A percentile compares a stretch with the other conserved stretches of the same genome.
These are phyloP conservation scores for Muschampia plurimacula DNA, from an alignment of 2,888 invertebrate species.

Conservation along the genomic window DNA sequence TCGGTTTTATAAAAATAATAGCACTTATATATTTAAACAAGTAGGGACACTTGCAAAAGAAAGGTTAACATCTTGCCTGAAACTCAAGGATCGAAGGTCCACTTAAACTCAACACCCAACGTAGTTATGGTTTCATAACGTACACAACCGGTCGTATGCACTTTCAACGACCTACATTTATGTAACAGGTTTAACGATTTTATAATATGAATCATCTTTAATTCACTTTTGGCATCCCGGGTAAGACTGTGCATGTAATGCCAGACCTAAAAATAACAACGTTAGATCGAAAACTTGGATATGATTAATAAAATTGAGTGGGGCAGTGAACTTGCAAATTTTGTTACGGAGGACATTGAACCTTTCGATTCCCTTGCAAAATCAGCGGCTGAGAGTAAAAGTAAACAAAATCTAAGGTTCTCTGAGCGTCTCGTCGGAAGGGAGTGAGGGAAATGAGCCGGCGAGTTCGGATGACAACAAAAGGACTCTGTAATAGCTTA, in stretches of 20 bases:
- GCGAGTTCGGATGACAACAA: slow-evolving; percentile 59
- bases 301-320: slow-evolving; percentile 32
- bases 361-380: slow-evolving; percentile 15
- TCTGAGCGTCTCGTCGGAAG: slow-evolving; percentile 38
- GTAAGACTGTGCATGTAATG: slow-evolving; percentile 21
- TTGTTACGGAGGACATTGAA: slow-evolving; percentile 14
- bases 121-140: slow-evolving; percentile 38
- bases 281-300: slow-evolving; percentile 35
- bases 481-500: slow-evolving; percentile 66
- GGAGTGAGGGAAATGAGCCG: slow-evolving; percentile 48
- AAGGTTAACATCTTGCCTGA: background rate
- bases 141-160: slow-evolving; percentile 48
- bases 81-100: slow-evolving; percentile 8
- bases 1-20: no score
- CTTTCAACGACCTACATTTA: slow-evolving; percentile 67
- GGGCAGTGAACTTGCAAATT: slow-evolving; percentile 38
- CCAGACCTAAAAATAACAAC: slow-evolving; percentile 26
- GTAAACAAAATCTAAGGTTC: slow-evolving; percentile 34
- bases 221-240: slow-evolving; percentile 49
- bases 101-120: slow-evolving; percentile 15
- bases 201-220: slow-evolving; percentile 62
- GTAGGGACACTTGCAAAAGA: no score
- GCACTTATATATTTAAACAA: no score
- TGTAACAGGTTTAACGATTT: slow-evolving; percentile 60
- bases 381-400: slow-evolving; percentile 23